These are phyloP conservation scores for Cydia splendana DNA, from an alignment of 1,140 invertebrate species.

Conservation along the genomic window DNA sequence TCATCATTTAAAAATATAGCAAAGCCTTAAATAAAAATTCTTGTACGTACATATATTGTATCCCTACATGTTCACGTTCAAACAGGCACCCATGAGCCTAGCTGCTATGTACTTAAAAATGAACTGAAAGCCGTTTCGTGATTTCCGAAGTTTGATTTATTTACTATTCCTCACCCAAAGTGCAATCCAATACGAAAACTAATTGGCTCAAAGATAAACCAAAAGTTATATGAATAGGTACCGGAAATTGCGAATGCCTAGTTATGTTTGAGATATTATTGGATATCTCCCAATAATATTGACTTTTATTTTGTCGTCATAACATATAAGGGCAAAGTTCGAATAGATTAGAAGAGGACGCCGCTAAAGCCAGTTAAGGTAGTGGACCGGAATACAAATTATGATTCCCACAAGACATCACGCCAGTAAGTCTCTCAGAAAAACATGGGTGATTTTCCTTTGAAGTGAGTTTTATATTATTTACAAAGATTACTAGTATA, in stretches of 20 bases:
- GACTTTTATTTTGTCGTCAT: background rate
- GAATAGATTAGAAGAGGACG: background rate
- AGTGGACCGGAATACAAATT: slow-evolving; percentile 16
- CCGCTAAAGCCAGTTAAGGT: background rate
- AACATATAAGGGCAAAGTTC: background rate
- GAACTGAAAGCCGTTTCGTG: too few species aligned
- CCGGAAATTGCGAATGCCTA: too few species aligned
- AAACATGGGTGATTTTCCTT: background rate
- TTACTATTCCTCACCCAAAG: background rate
- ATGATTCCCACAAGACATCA: background rate
- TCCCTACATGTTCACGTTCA: too few species aligned
- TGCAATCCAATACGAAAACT: background rate
- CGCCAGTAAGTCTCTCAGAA: background rate
- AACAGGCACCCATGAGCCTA: too few species aligned
- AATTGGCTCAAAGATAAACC: background rate
- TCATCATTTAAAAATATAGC: too few species aligned
- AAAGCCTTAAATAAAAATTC: too few species aligned
- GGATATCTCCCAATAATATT: background rate
- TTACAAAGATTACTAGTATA: background rate
- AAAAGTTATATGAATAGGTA: background rate
- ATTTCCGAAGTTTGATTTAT: too few species aligned
- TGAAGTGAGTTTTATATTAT: background rate
- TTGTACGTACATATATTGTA: too few species aligned
- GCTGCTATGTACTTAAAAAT: too few species aligned
- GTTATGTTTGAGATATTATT: background rate